These are phyloP conservation scores for Octomys mimax DNA, from an alignment of 2,797 vertebrate genomes.

Conservation along the genomic window DNA sequence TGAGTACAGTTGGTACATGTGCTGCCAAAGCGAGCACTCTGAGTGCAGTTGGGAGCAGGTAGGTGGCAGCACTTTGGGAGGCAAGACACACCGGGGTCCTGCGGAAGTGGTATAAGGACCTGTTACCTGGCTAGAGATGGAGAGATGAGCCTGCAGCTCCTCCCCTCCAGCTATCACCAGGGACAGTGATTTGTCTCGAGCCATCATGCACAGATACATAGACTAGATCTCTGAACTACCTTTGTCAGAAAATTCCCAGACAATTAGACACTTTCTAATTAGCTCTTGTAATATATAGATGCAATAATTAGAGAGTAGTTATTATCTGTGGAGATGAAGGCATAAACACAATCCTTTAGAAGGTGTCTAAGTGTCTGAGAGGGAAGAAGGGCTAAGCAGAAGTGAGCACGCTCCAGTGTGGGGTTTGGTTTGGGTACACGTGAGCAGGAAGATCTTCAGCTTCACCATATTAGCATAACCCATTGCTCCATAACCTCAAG, in stretches of 20 bases:
- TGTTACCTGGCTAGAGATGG: neutral
- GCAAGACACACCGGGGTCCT: neutral
- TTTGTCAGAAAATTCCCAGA: constrained; percentile 48
- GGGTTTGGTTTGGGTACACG: neutral
- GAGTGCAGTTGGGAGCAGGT: neutral
- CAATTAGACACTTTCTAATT: constrained; percentile 57
- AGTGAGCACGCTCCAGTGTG: fast-evolving
- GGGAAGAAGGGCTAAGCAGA: neutral
- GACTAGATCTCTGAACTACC: neutral
- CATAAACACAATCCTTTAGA: neutral
- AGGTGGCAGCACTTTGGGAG: neutral
- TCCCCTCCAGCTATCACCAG: neutral
- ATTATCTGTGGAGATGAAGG: constrained; percentile 14
- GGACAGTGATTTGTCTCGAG: neutral
- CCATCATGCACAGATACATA: neutral
- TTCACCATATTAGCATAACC: neutral
- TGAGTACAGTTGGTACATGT: neutral
- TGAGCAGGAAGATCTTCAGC: neutral
- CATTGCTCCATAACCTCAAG: neutral
- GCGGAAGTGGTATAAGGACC: fast-evolving
- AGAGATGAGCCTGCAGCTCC: neutral
- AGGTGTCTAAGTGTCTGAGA: neutral
- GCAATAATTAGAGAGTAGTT: constrained; percentile 39
- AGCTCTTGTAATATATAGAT: constrained; percentile 13
- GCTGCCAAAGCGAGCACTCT: neutral